These are phyloP conservation scores for Cyphomyrus discorhynchus DNA, from an alignment of 2,113 vertebrate species.

Conservation along the genomic window DNA sequence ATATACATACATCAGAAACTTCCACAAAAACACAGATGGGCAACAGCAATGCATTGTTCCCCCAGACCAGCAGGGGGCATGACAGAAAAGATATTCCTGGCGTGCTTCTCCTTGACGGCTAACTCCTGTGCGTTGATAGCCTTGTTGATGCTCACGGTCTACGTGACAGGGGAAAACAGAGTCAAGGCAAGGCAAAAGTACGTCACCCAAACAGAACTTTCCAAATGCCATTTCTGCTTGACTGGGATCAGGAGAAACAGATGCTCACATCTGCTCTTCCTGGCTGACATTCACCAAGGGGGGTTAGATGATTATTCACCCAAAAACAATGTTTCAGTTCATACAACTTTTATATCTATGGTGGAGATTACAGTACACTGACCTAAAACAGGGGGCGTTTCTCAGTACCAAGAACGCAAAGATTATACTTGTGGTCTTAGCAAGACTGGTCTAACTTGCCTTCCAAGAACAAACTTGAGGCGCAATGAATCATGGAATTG, in stretches of 20 bases:
- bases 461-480: background rate
- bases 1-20: background rate
- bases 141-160: slow-evolving; percentile 99
- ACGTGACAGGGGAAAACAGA: slow-evolving; percentile 33
- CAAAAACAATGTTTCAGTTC: background rate
- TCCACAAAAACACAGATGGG: background rate
- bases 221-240: background rate
- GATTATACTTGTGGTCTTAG: background rate
- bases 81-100: slow-evolving; percentile 90
- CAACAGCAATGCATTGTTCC: background rate
- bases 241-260: background rate
- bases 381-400: background rate
- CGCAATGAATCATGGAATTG: background rate
- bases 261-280: background rate
- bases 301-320: background rate
- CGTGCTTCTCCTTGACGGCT: slow-evolving; percentile 98
- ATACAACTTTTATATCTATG: background rate
- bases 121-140: slow-evolving; percentile 98
- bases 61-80: background rate
- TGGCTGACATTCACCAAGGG: background rate
- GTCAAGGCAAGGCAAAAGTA: background rate
- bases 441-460: background rate
- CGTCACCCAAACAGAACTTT: background rate
- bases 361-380: background rate
- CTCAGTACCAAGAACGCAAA: background rate